Evolutionary conservation across 2,113 vertebrate species (phyloP).

Genomic region (Aix galericulata): DNA sequence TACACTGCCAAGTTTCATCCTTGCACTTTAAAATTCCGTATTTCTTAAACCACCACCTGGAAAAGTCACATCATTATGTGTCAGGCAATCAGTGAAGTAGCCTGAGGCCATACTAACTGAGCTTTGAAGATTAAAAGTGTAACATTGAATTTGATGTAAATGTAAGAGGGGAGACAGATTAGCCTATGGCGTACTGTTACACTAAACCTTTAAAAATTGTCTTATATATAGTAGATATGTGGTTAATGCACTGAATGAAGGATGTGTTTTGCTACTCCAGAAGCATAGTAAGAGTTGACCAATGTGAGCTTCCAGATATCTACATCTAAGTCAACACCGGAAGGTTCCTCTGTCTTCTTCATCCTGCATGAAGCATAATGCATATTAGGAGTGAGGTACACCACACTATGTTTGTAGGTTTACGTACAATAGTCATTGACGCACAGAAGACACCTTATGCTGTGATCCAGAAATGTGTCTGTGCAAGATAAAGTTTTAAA

Average conservation of each 20-base stretch:
- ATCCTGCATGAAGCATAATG: background rate
- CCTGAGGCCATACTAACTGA: constrained; percentile 3
- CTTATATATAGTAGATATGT: background rate
- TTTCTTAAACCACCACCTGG: background rate
- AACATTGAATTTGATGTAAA: constrained; percentile 23
- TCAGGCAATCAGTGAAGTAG: background rate
- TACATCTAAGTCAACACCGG: background rate
- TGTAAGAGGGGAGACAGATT: background rate
- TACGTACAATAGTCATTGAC: background rate
- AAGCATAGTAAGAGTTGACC: background rate
- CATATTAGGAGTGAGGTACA: background rate
- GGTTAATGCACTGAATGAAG: background rate
- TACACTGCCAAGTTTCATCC: background rate
- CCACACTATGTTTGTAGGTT: background rate
- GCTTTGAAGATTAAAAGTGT: constrained; percentile 56
- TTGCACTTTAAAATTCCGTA: background rate
- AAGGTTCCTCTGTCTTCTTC: background rate
- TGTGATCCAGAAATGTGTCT: background rate
- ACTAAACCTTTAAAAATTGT: background rate
- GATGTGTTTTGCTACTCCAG: background rate
- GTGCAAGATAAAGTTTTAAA: background rate
- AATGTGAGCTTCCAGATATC: background rate
- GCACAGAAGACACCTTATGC: background rate
- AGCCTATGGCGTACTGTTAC: background rate
- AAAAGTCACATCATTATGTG: background rate